Percentiles rank a stretch among this genome's conserved stretches.
These are phyloP conservation scores for Sycophaga agraensis DNA, from an alignment of 1,140 invertebrate species.

Conservation along the genomic window DNA sequence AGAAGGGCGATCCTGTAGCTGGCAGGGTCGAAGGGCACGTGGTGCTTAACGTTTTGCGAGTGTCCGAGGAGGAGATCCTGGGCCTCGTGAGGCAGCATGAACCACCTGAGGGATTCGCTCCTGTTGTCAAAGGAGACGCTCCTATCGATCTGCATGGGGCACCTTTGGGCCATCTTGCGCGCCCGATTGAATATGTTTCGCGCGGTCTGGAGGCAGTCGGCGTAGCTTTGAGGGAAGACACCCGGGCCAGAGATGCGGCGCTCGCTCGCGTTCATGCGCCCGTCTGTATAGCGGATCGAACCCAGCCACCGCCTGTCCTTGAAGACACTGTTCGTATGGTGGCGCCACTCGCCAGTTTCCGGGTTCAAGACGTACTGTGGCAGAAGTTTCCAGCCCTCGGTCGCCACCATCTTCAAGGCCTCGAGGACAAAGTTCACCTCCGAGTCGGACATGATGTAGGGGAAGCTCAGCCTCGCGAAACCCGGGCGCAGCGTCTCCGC, in stretches of 20 bases:
- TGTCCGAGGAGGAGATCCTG: constrained; percentile 72
- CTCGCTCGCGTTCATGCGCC: constrained; percentile 73
- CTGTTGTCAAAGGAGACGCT: constrained; percentile 67
- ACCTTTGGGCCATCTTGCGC: constrained; percentile 73
- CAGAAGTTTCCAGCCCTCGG: constrained; percentile 85
- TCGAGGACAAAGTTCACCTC: constrained; percentile 82
- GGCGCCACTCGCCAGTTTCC: constrained; percentile 88
- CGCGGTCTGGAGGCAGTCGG: constrained; percentile 77
- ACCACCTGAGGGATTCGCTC: constrained; percentile 77
- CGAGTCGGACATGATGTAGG: constrained; percentile 80
- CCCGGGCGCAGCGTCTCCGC: constrained; percentile 82
- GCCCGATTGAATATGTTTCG: constrained; percentile 77
- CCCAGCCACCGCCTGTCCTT: constrained; percentile 82
- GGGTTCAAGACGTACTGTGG: constrained; percentile 85
- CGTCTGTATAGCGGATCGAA: constrained; percentile 75
- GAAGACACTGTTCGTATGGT: constrained; percentile 76
- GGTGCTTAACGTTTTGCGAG: constrained; percentile 73
- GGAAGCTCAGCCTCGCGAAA: constrained; percentile 81
- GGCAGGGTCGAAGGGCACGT: constrained; percentile 71
- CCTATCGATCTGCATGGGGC: constrained; percentile 70
- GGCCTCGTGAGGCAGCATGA: constrained; percentile 78
- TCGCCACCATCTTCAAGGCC: constrained; percentile 83
- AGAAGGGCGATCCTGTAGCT: constrained; percentile 33
- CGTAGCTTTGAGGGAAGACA: constrained; percentile 69
- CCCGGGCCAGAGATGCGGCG: constrained; percentile 69